Percentiles rank a stretch among this genome's conserved stretches.
phyloP scores from a whole-genome alignment of 2,797 vertebrate genomes.

The Pyrocephalus nanus region DNA sequence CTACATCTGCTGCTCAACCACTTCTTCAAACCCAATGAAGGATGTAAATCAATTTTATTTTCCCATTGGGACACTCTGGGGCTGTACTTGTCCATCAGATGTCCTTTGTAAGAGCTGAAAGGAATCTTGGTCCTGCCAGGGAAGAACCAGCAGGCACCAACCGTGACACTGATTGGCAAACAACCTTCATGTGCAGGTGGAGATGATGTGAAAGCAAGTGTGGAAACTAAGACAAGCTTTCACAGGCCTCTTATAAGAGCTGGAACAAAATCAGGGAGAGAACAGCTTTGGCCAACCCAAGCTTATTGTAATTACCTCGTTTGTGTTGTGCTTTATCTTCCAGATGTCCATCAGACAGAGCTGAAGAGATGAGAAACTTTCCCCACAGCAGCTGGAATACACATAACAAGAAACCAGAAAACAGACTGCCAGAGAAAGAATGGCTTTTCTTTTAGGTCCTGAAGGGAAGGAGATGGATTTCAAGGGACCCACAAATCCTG shows the following conservation, averaged over 20 bases:
- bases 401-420: not conserved
- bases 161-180: not conserved
- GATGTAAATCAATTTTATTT: not conserved
- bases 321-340: not conserved
- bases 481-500: not conserved
- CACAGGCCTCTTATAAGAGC: not conserved
- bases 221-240: not conserved
- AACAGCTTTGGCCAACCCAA: not conserved
- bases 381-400: not conserved
- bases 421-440: not conserved
- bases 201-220: not conserved
- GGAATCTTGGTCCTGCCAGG: not conserved
- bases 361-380: not conserved
- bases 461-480: not conserved
- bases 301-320: not conserved
- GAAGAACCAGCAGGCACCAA: not conserved
- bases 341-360: not conserved
- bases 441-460: not conserved
- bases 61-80: not conserved
- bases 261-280: not conserved
- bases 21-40: not conserved
- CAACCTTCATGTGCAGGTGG: not conserved
- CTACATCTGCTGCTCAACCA: not conserved
- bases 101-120: not conserved
- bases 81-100: not conserved